Conservation (phyloP, 2,113 vertebrate genomes). For the Copsychus sechellarum region DNA sequence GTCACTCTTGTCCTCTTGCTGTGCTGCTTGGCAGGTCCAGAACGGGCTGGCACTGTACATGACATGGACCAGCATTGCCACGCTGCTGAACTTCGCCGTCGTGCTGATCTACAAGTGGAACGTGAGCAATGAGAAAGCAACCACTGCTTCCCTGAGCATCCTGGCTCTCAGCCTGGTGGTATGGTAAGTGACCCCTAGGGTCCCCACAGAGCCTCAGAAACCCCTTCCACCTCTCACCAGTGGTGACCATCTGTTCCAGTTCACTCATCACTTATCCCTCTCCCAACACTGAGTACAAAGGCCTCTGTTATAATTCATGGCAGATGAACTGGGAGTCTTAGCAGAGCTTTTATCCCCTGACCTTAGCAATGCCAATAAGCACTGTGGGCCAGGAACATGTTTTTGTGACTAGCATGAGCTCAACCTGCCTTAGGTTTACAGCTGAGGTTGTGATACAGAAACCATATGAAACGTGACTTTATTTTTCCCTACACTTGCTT, state of each 20-base stretch:
- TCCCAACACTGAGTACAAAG: neutral
- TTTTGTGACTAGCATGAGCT: neutral
- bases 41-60: constrained; percentile 81
- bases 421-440: neutral
- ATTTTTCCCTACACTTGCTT: neutral
- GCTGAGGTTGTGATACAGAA: neutral
- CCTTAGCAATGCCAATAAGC: neutral
- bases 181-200: constrained; percentile 68
- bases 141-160: constrained; percentile 75
- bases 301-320: neutral
- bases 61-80: constrained; percentile 81
- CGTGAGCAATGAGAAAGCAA: constrained; percentile 60
- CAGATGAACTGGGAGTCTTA: neutral
- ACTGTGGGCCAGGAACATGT: neutral
- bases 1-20: neutral
- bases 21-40: constrained; percentile 72
- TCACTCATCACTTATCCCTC: neutral
- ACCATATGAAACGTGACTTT: neutral
- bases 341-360: neutral
- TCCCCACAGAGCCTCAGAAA: neutral
- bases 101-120: constrained; percentile 76
- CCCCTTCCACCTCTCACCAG: neutral
- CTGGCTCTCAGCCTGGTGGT: constrained; percentile 70
- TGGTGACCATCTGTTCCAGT: too few species aligned
- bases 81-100: constrained; percentile 78